Percentiles rank a stretch among this genome's conserved stretches.
These are phyloP conservation scores for Caenorhabditis sp. DNA, from an alignment of 2,888 invertebrate genomes.

Conservation along the genomic window DNA sequence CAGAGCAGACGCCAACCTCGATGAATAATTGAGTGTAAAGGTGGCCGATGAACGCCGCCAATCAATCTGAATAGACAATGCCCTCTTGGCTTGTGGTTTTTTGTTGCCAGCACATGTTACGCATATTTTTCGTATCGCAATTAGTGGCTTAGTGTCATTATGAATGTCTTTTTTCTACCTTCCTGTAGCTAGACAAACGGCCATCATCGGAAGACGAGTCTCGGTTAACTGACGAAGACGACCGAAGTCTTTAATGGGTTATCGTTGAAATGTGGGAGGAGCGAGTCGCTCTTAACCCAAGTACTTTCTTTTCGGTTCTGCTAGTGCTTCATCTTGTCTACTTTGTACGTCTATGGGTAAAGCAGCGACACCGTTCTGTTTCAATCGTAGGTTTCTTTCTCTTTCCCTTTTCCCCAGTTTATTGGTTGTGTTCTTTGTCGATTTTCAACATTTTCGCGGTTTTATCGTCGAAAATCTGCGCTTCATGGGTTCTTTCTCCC, in stretches of 20 bases:
- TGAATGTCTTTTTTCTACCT: slow-evolving; percentile 2
- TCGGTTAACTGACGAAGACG: slow-evolving; percentile 27
- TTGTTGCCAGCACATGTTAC: slow-evolving; percentile 29
- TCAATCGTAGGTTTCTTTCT: slow-evolving; percentile 35
- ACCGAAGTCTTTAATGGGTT: slow-evolving; percentile 30
- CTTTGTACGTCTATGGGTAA: slow-evolving; percentile 23
- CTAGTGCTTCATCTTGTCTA: neutral
- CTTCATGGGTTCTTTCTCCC: slow-evolving; percentile 12
- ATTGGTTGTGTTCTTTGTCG: slow-evolving; percentile 5
- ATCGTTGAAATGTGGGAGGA: slow-evolving; percentile 46
- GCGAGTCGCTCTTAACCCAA: neutral
- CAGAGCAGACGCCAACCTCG: neutral
- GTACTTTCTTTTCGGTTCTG: neutral
- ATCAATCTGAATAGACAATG: slow-evolving; percentile 40
- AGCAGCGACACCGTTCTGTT: slow-evolving; percentile 35
- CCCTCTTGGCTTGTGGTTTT: neutral
- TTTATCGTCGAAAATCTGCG: slow-evolving; percentile 43
- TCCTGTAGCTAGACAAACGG: slow-evolving; percentile 9
- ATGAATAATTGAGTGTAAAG: slow-evolving; percentile 18
- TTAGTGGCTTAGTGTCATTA: neutral
- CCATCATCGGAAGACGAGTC: slow-evolving; percentile 21
- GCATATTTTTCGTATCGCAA: slow-evolving; percentile 7
- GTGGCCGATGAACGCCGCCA: neutral
- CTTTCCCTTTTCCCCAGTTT: neutral
- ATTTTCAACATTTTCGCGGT: slow-evolving; percentile 45